phyloP scores from a whole-genome alignment of 2,113 vertebrate species.

The Lagopus leucura region DNA sequence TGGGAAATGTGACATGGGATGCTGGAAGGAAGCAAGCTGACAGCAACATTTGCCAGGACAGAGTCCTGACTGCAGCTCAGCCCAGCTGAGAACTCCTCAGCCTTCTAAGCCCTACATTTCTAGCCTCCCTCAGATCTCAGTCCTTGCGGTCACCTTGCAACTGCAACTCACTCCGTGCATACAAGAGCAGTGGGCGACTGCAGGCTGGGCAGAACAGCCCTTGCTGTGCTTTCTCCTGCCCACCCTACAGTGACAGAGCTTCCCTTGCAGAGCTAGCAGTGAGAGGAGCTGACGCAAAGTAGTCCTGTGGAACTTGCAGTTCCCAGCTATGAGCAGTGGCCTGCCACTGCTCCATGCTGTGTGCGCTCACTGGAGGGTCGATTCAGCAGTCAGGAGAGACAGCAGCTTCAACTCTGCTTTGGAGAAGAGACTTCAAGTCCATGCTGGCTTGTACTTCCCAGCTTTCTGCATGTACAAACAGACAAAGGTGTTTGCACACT shows the following conservation, averaged over 20 bases:
- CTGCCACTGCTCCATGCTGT: fast-evolving
- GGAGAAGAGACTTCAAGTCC: neutral
- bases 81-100: neutral
- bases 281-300: neutral
- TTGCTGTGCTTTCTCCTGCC: neutral
- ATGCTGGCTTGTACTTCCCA: neutral
- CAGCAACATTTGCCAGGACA: neutral
- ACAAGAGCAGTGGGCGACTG: neutral
- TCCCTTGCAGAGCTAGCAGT: fast-evolving
- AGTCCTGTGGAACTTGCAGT: fast-evolving
- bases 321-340: fast-evolving
- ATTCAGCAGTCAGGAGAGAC: neutral
- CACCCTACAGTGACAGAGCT: too few species aligned
- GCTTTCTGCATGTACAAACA: neutral
- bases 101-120: neutral
- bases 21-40: neutral
- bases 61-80: neutral
- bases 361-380: neutral
- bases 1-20: neutral
- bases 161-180: neutral
- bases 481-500: fast-evolving
- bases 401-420: neutral
- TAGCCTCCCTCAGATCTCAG: neutral
- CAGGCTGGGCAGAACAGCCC: neutral
- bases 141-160: neutral